Conservation (phyloP, 2,113 vertebrate species). For the Phodopus roborovskii region DNA sequence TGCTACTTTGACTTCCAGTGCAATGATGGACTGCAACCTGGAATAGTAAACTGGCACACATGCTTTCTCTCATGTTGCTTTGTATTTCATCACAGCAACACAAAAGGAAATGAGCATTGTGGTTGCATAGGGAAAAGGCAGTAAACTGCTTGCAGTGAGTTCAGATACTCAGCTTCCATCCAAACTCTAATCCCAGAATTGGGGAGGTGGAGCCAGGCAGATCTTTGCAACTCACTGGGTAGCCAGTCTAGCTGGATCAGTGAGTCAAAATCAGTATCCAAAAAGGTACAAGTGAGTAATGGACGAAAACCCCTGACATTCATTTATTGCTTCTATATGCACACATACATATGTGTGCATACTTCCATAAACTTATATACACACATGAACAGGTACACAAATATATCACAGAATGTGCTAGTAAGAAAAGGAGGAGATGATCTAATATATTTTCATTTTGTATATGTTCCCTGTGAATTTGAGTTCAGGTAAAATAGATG, state of each 20-base stretch:
- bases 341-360: neutral
- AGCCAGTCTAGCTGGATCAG: neutral
- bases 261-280: neutral
- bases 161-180: neutral
- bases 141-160: neutral
- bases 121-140: neutral
- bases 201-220: neutral
- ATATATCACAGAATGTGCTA: neutral
- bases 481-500: neutral
- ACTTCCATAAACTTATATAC: neutral
- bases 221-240: neutral
- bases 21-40: neutral
- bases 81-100: neutral
- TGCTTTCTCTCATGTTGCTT: neutral
- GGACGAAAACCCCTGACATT: neutral
- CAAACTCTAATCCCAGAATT: neutral
- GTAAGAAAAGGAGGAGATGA: neutral
- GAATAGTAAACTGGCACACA: too few relatives aligned
- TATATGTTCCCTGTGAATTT: neutral
- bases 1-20: too few relatives aligned
- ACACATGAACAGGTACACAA: neutral
- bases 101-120: neutral
- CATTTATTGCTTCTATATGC: neutral
- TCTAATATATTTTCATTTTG: neutral
- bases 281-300: neutral